phyloP scores from a whole-genome alignment of 1,140 invertebrate species.

The Paracyclopina nana region DNA sequence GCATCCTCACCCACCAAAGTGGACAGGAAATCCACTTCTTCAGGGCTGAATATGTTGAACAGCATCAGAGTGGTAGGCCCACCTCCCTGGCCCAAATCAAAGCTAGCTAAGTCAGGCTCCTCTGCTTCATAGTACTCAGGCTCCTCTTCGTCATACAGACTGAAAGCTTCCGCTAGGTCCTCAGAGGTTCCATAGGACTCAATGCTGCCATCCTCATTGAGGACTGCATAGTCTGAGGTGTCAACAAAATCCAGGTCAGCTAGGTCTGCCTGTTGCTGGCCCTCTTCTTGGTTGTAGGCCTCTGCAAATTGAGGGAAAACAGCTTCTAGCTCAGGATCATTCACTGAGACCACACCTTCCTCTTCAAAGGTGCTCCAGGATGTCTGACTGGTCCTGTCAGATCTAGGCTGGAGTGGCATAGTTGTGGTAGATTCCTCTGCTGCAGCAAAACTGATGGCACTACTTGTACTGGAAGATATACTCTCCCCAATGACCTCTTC shows the following conservation, averaged over 20 bases:
- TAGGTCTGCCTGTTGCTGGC: no score
- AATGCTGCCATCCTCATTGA: not conserved
- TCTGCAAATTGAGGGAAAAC: conserved; percentile 4
- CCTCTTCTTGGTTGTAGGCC: no score
- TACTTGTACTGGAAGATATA: no score
- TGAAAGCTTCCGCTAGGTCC: not conserved
- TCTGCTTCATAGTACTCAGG: not conserved
- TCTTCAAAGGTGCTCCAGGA: no score
- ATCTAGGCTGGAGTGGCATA: no score
- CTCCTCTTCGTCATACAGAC: not conserved
- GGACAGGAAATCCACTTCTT: conserved; percentile 9
- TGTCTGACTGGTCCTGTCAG: no score
- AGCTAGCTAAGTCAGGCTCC: not conserved
- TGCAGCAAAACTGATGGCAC: no score
- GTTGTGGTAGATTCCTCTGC: no score
- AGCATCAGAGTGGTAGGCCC: conserved; percentile 6
- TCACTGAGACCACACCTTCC: no score
- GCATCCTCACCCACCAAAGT: conserved; percentile 6
- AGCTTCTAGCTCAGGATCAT: not conserved
- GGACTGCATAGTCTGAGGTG: not conserved
- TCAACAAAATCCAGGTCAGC: not conserved
- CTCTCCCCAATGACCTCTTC: no score
- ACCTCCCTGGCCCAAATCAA: not conserved
- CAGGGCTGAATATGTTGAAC: conserved; percentile 11
- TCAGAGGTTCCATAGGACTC: not conserved